These are phyloP conservation scores for Dysmachus trigonus DNA, from an alignment of 2,888 invertebrate species.

Conservation along the genomic window DNA sequence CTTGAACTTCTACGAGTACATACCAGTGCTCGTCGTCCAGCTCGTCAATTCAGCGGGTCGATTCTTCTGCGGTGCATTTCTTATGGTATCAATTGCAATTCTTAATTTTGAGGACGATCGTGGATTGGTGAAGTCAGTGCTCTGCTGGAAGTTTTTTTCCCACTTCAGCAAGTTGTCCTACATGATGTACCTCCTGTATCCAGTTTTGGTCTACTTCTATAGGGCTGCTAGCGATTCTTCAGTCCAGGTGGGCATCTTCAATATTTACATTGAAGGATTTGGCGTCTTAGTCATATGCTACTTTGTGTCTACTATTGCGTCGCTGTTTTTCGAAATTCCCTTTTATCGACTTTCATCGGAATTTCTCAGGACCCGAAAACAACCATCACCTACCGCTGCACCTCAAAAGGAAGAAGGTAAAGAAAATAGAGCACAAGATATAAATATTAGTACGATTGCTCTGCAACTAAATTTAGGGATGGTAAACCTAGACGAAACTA, in stretches of 20 bases:
- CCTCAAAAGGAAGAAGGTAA: neutral
- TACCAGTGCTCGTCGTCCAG: neutral
- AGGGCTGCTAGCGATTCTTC: neutral
- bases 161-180: slow-evolving; percentile 4
- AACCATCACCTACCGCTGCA: neutral
- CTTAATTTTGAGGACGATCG: neutral
- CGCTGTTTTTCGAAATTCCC: slow-evolving; percentile 9
- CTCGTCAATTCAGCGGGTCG: neutral
- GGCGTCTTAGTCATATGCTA: neutral
- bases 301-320: neutral
- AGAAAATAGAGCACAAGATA: neutral
- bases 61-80: neutral
- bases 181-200: neutral
- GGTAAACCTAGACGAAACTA: neutral
- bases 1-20: neutral
- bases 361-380: neutral
- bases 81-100: neutral
- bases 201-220: neutral
- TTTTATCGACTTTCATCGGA: neutral
- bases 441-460: neutral
- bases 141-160: neutral
- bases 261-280: neutral
- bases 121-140: neutral
- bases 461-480: neutral
- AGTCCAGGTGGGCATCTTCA: neutral